These are phyloP conservation scores for Drosophila pseudoananassae DNA, from an alignment of 1,140 invertebrate species.

Conservation along the genomic window DNA sequence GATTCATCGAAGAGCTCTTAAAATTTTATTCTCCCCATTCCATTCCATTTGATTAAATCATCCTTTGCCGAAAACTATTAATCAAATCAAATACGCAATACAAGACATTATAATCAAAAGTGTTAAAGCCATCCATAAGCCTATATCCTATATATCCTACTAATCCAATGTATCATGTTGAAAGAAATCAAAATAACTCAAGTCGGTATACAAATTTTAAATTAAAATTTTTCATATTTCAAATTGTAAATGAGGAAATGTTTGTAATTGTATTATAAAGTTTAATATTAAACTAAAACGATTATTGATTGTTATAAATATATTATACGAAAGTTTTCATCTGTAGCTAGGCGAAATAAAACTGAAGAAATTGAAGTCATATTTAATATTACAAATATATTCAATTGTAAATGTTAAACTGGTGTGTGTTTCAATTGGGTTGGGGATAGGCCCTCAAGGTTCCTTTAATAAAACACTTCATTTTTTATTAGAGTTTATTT, in stretches of 20 bases:
- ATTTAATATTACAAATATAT: constrained; percentile 64
- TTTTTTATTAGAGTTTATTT: constrained; percentile 76
- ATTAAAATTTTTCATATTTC: constrained; percentile 69
- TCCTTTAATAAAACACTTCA: constrained; percentile 2
- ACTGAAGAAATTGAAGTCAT: constrained; percentile 63
- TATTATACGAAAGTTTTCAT: constrained; percentile 72
- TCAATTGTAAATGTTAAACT: constrained; percentile 29
- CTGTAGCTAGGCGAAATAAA: constrained; percentile 70
- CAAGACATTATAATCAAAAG: constrained; percentile 52
- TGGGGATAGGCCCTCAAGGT: too few relatives aligned
- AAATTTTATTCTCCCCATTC: constrained; percentile 55
- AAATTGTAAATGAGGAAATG: constrained; percentile 55
- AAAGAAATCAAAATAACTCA: constrained; percentile 46
- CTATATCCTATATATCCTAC: constrained; percentile 10
- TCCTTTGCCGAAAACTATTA: constrained; percentile 47
- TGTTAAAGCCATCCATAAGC: constrained; percentile 37
- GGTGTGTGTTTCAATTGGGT: neutral
- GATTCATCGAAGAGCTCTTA: constrained; percentile 8
- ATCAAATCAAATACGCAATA: constrained; percentile 31
- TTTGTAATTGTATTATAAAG: constrained; percentile 64
- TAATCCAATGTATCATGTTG: constrained; percentile 8
- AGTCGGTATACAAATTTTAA: constrained; percentile 73
- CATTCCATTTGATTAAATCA: constrained; percentile 65
- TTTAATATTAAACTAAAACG: constrained; percentile 39
- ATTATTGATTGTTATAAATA: constrained; percentile 65